Evolutionary conservation across 2,113 vertebrate genomes (phyloP).

Genomic region (Pterocles orientalis): DNA sequence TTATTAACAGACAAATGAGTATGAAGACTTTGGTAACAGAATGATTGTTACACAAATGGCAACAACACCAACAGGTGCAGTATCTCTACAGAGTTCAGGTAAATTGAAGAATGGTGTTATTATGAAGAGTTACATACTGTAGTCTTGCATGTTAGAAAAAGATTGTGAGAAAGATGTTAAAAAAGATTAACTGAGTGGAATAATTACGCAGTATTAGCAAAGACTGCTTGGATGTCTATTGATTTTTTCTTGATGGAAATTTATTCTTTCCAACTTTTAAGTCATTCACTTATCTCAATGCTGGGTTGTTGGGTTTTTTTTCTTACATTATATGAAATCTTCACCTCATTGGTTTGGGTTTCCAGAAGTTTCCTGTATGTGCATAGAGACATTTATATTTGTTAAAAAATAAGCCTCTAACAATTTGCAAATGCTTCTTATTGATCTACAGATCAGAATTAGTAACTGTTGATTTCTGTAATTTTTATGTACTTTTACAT

Average conservation of each 20-base stretch:
- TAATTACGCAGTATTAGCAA: background rate
- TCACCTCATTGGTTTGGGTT: background rate
- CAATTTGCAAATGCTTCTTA: background rate
- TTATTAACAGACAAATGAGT: conserved; percentile 81
- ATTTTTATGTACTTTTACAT: background rate
- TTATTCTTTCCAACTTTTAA: background rate
- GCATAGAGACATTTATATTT: background rate
- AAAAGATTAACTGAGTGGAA: background rate
- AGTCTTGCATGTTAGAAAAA: background rate
- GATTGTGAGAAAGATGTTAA: background rate
- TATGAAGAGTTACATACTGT: background rate
- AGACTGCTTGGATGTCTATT: background rate
- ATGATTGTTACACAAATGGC: conserved; percentile 91
- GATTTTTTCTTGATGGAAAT: background rate
- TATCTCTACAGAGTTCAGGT: conserved; percentile 88
- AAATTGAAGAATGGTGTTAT: background rate
- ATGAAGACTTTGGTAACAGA: conserved; percentile 87
- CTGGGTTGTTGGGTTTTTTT: background rate
- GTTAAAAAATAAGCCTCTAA: background rate
- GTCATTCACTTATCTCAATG: background rate
- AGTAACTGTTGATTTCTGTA: background rate
- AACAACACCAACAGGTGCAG: conserved; percentile 83
- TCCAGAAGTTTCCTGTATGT: background rate
- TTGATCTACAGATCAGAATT: background rate
- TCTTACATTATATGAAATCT: background rate